Evolutionary conservation across 2,113 vertebrate species (phyloP).

Genomic region (Cettia cetti): DNA sequence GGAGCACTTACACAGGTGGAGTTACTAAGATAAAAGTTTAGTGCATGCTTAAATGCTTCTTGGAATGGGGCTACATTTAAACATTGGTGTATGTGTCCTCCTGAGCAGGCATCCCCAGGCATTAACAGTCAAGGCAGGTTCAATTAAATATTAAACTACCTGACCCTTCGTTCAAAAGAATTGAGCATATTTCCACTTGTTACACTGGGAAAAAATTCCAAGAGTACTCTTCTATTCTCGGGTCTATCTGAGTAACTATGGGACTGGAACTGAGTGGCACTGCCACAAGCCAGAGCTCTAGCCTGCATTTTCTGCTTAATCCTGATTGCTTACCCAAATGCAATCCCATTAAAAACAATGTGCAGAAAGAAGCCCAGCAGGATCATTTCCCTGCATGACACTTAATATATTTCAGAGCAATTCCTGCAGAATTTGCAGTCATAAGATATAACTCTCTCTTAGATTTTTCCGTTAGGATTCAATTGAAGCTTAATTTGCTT

Average conservation of each 20-base stretch:
- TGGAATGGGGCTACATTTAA: not conserved
- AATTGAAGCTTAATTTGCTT: not conserved
- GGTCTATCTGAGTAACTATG: not conserved
- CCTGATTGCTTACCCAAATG: not conserved
- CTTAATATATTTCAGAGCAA: not conserved
- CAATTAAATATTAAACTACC: not conserved
- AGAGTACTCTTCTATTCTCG: not conserved
- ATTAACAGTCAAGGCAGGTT: not conserved
- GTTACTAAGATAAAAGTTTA: not conserved
- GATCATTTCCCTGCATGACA: not conserved
- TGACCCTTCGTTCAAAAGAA: not conserved
- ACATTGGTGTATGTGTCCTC: not conserved
- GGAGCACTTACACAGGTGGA: not conserved
- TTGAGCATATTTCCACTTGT: not conserved
- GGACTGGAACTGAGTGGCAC: accelerated
- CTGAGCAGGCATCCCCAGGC: not conserved
- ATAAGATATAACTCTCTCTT: not conserved
- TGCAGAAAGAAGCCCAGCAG: not conserved
- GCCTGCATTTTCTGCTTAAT: not conserved
- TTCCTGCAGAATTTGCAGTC: not conserved
- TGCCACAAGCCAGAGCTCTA: not conserved
- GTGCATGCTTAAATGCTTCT: not conserved
- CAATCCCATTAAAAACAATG: not conserved
- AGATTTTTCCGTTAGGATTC: not conserved
- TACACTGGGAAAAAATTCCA: not conserved